Percentiles rank a stretch among this genome's conserved stretches.
These are phyloP conservation scores for Xyrichtys novacula DNA, from an alignment of 2,797 vertebrate genomes.

Conservation along the genomic window DNA sequence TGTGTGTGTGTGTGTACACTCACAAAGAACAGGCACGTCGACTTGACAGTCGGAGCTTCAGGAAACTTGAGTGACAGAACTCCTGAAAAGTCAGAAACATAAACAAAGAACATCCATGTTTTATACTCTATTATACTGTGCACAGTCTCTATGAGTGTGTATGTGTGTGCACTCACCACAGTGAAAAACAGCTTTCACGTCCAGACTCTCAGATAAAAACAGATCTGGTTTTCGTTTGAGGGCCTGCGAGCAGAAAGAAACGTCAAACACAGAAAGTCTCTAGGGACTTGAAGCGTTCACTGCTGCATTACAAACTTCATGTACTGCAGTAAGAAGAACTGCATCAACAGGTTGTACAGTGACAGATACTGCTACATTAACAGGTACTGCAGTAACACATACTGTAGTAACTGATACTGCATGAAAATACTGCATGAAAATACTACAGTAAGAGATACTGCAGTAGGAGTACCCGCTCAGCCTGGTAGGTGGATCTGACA, in stretches of 20 bases:
- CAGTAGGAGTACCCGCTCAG: conserved; percentile 71
- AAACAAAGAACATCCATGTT: conserved; percentile 32
- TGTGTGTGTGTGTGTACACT: conserved; percentile 70
- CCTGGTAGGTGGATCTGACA: conserved; percentile 78
- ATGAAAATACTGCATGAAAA: conserved; percentile 57
- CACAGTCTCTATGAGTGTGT: conserved; percentile 21
- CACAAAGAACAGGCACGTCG: conserved; percentile 97
- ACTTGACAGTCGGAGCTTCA: conserved; percentile 97
- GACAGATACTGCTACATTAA: neutral
- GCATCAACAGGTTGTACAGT: neutral
- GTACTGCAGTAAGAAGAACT: neutral
- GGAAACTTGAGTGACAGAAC: conserved; percentile 98
- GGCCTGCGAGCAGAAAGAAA: conserved; percentile 92
- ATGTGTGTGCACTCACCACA: conserved; percentile 91
- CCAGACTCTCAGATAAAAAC: conserved; percentile 95
- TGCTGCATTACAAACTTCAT: neutral
- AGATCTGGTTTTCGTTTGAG: conserved; percentile 99
- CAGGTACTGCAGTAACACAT: neutral
- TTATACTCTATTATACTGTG: too few relatives aligned
- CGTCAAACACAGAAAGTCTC: conserved; percentile 77
- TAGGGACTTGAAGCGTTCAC: conserved; percentile 45
- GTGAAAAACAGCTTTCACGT: conserved; percentile 97
- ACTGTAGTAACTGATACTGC: conserved; percentile 66
- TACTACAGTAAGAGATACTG: conserved; percentile 63
- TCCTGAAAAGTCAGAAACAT: conserved; percentile 78